A percentile compares a stretch with the other conserved stretches of the same genome.
Evolutionary conservation across 1,140 invertebrate genomes (phyloP).

Genomic region (Drosophila chauvacae): DNA sequence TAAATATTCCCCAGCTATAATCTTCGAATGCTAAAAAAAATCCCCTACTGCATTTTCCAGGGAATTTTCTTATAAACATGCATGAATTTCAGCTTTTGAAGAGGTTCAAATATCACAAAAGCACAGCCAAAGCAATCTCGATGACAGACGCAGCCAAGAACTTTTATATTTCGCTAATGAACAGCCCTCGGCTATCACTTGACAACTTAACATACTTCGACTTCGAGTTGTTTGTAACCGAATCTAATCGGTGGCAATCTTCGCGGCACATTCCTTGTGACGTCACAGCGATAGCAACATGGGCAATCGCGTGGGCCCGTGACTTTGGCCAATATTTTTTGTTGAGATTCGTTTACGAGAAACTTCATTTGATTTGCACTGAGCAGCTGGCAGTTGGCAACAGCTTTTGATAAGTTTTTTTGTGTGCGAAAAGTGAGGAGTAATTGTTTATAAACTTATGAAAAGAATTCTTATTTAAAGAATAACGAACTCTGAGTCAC

Average conservation of each 20-base stretch:
- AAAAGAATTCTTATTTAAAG: constrained; percentile 1
- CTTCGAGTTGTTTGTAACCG: constrained; percentile 47
- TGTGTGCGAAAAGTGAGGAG: constrained; percentile 17
- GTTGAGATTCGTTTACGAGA: constrained; percentile 10
- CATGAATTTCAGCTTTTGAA: constrained; percentile 4
- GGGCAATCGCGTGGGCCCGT: constrained; percentile 24
- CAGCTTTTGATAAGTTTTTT: constrained; percentile 35
- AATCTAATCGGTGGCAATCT: constrained; percentile 66
- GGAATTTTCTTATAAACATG: constrained; percentile 14
- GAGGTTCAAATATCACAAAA: constrained; percentile 1
- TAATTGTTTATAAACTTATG: constrained; percentile 27
- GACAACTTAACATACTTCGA: constrained; percentile 49
- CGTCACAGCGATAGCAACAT: constrained; percentile 61
- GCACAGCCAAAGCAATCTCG: constrained; percentile 13
- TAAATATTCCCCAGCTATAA: constrained; percentile 2
- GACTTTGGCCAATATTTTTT: constrained; percentile 34
- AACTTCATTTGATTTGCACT: constrained; percentile 8
- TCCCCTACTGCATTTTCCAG: constrained; percentile 2
- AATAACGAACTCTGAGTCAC: constrained; percentile 14
- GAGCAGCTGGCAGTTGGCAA: constrained; percentile 44
- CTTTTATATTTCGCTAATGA: constrained; percentile 41
- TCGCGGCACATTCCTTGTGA: constrained; percentile 60
- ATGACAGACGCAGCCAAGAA: constrained; percentile 18
- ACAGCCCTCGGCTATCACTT: constrained; percentile 45
- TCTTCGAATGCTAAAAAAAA: constrained; percentile 9